A percentile compares a stretch with the other conserved stretches of the same genome.
phyloP scores from a whole-genome alignment of 2,797 vertebrate genomes.

The Oreortyx pictus region DNA sequence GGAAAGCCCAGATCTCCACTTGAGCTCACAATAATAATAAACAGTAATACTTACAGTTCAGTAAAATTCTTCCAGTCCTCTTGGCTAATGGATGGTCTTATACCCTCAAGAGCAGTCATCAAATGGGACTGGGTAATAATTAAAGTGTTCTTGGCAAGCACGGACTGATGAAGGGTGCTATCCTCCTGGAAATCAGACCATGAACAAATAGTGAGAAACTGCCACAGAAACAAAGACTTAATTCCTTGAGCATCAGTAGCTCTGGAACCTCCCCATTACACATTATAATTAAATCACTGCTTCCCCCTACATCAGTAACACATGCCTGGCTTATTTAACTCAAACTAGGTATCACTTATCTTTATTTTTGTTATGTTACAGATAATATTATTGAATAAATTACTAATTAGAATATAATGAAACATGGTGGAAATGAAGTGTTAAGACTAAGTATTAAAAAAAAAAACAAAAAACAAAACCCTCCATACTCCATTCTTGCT shows the following conservation, averaged over 20 bases:
- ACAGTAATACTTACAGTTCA: conserved; percentile 86
- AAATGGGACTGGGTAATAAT: conserved; percentile 85
- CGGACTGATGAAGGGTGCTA: conserved; percentile 67
- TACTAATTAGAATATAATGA: conserved; percentile 3
- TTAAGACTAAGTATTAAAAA: background rate
- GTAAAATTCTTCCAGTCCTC: conserved; percentile 90
- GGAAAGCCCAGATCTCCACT: background rate
- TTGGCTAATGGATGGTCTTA: conserved; percentile 88
- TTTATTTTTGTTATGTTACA: background rate
- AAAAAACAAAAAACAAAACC: background rate
- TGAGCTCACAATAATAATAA: background rate
- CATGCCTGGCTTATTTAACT: background rate
- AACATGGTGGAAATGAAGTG: background rate
- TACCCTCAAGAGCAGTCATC: conserved; percentile 83
- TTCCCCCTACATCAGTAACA: background rate
- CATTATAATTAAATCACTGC: background rate
- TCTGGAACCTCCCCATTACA: background rate
- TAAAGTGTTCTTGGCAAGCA: conserved; percentile 77
- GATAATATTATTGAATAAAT: background rate
- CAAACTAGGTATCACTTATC: background rate
- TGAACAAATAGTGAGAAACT: background rate
- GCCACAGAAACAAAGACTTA: background rate
- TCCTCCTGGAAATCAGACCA: conserved; percentile 80
- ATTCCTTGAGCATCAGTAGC: background rate
- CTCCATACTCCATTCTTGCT: conserved; percentile 81